Percentiles rank a stretch among this genome's conserved stretches.
Conservation (phyloP, 2,888 invertebrate genomes). For the Ormyrus pomaceus region DNA sequence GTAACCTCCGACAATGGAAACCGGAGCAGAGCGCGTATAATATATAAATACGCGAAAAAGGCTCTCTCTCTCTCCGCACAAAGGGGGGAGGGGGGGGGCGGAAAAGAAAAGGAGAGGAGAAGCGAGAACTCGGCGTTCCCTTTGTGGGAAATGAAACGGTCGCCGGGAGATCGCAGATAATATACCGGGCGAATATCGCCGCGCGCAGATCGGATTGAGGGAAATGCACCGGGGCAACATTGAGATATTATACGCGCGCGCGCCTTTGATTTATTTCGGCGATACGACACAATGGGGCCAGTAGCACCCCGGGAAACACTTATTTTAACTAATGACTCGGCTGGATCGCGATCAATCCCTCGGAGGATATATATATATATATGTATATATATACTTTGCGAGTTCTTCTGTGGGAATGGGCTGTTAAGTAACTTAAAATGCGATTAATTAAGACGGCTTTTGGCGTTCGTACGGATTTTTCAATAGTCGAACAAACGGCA, state of each 20-base stretch:
- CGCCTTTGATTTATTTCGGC: constrained; percentile 17
- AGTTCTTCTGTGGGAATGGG: too few species aligned
- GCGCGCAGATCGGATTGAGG: neutral
- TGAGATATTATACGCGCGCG: constrained; percentile 23
- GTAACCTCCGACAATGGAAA: too few species aligned
- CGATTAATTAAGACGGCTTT: too few species aligned
- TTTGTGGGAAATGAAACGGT: constrained; percentile 18
- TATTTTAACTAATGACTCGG: neutral
- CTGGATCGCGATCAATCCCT: neutral
- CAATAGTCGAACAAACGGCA: too few species aligned
- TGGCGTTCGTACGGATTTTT: too few species aligned
- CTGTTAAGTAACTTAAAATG: too few species aligned
- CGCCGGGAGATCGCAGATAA: constrained; percentile 3
- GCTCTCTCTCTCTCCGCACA: too few species aligned
- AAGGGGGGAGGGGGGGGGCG: neutral
- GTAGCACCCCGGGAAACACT: neutral
- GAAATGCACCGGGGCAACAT: constrained; percentile 15
- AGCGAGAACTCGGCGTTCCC: neutral
- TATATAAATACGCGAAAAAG: too few species aligned
- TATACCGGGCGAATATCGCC: neutral
- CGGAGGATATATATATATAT: too few species aligned
- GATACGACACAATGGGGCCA: constrained; percentile 17
- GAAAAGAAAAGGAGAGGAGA: neutral
- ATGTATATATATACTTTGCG: too few species aligned
- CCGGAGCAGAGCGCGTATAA: too few species aligned